phyloP scores from a whole-genome alignment of 1,140 invertebrate genomes.

The Chrysomallon squamiferum region DNA sequence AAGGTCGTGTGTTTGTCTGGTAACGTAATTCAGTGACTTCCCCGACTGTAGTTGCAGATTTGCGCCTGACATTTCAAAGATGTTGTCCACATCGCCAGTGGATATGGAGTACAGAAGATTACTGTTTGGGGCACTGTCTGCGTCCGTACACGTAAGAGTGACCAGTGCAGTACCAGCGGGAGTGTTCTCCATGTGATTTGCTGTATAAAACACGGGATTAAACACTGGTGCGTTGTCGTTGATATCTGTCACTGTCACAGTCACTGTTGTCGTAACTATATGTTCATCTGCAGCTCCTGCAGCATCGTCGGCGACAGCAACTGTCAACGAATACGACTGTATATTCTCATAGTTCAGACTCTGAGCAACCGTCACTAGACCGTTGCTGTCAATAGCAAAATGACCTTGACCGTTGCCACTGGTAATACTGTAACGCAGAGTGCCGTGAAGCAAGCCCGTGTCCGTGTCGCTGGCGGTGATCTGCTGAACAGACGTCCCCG shows the following conservation, averaged over 20 bases:
- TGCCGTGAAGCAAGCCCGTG: slow-evolving; percentile 18
- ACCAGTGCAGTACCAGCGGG: slow-evolving; percentile 19
- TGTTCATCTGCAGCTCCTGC: slow-evolving; percentile 17
- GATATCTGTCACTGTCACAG: slow-evolving; percentile 27
- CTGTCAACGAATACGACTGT: slow-evolving; percentile 16
- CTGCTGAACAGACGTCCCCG: slow-evolving; percentile 5
- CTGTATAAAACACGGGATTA: slow-evolving; percentile 26
- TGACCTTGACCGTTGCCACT: slow-evolving; percentile 22
- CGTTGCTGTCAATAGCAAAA: slow-evolving; percentile 26
- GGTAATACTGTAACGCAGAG: slow-evolving; percentile 26
- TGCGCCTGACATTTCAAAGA: slow-evolving; percentile 17
- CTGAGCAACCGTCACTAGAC: slow-evolving; percentile 21
- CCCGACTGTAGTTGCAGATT: slow-evolving; percentile 11
- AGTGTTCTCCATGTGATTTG: slow-evolving; percentile 30
- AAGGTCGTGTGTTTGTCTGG: not conserved
- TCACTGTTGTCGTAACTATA: slow-evolving; percentile 11
- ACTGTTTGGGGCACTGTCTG: slow-evolving; percentile 21
- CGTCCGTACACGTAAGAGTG: slow-evolving; percentile 28
- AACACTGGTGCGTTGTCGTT: slow-evolving; percentile 46
- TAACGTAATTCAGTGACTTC: slow-evolving; percentile 14
- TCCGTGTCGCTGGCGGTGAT: slow-evolving; percentile 20
- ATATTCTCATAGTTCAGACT: slow-evolving; percentile 21
- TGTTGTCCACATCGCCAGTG: slow-evolving; percentile 12
- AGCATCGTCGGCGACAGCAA: slow-evolving; percentile 25
- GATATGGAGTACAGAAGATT: slow-evolving; percentile 18